Conservation (phyloP, 2,888 invertebrate genomes). For the Eupithecia subumbrata region DNA sequence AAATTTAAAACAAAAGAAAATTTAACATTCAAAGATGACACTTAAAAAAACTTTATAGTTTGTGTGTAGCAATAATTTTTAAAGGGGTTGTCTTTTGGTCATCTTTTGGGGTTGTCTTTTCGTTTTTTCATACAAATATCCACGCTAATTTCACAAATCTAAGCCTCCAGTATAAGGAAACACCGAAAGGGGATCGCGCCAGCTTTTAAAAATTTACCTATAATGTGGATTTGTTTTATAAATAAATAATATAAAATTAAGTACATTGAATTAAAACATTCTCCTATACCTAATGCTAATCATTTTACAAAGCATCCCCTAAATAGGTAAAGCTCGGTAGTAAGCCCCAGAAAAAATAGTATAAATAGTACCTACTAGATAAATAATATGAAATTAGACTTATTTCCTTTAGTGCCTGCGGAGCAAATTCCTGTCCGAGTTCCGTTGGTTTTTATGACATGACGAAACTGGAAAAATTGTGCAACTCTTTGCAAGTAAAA, state of each 20-base stretch:
- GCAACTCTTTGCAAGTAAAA: constrained; percentile 1
- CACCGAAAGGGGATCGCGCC: too few species aligned
- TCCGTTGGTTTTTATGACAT: neutral
- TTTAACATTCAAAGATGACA: neutral
- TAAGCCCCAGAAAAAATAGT: neutral
- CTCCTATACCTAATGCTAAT: neutral
- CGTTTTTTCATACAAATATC: too few species aligned
- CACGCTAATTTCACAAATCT: too few species aligned
- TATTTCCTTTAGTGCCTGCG: neutral
- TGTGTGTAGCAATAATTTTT: too few species aligned
- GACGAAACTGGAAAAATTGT: neutral
- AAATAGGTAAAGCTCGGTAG: neutral
- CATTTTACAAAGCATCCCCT: too few species aligned
- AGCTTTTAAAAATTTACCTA: too few species aligned
- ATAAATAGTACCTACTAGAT: neutral
- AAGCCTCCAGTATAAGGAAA: too few species aligned
- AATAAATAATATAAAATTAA: neutral
- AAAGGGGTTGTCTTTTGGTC: too few species aligned
- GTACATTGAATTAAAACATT: neutral
- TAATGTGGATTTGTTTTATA: neutral
- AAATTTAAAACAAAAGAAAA: neutral
- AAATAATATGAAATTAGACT: neutral
- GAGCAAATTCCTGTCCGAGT: neutral
- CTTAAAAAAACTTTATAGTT: neutral
- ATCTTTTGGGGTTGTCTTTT: too few species aligned